These are phyloP conservation scores for Heterocephalus glaber DNA, from an alignment of 2,113 vertebrate genomes.

Conservation along the genomic window DNA sequence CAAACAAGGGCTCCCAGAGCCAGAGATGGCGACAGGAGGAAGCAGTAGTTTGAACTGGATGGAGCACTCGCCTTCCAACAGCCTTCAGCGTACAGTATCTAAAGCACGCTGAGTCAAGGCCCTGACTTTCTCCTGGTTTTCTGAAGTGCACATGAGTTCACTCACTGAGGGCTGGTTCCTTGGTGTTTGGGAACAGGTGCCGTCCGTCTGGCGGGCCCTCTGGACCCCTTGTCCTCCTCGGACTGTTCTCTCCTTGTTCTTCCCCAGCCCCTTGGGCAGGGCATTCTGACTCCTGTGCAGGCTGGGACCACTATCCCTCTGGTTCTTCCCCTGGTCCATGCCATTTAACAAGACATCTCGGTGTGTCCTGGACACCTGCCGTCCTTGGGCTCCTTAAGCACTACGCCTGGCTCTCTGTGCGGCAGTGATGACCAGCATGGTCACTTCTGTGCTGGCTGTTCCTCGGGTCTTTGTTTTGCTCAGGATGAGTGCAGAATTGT, in stretches of 20 bases:
- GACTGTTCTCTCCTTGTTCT: not conserved
- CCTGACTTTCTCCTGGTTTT: not conserved
- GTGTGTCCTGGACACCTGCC: not conserved
- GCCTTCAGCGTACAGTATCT: not conserved
- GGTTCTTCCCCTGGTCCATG: not conserved
- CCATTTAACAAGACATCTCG: not conserved
- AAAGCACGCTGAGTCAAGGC: not conserved
- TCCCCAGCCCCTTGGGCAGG: not conserved
- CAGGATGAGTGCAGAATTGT: not conserved
- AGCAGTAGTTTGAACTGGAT: not conserved
- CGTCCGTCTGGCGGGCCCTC: not conserved
- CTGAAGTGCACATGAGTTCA: not conserved
- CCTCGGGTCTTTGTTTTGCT: not conserved
- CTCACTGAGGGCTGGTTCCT: not conserved
- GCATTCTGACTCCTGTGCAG: not conserved
- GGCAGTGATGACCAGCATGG: not conserved
- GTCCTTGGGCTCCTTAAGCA: not conserved
- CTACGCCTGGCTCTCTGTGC: not conserved
- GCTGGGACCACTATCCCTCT: not conserved
- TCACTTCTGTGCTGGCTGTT: not conserved
- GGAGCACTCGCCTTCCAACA: not conserved
- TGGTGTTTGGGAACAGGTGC: not conserved
- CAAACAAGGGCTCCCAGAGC: not conserved
- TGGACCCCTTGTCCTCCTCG: rapidly evolving
- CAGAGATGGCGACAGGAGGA: not conserved